These are phyloP conservation scores for Thecophora atra DNA, from an alignment of 2,888 invertebrate genomes.

Conservation along the genomic window DNA sequence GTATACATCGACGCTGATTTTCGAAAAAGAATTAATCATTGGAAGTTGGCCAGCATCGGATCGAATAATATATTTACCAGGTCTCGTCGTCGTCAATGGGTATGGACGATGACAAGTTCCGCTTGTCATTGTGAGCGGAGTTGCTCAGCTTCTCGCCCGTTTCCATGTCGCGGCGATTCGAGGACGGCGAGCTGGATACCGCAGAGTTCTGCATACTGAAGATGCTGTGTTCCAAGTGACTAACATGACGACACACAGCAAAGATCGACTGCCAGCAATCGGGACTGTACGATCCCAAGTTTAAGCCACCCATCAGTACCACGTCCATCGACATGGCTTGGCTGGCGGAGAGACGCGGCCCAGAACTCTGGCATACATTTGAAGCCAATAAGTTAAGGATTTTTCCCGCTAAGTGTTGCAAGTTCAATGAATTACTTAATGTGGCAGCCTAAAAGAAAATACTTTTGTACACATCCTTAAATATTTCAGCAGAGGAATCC, in stretches of 20 bases:
- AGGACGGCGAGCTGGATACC: constrained; percentile 60
- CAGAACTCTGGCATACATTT: constrained; percentile 85
- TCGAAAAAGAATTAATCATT: neutral
- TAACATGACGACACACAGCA: constrained; percentile 91
- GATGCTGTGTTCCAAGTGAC: constrained; percentile 88
- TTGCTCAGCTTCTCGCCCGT: constrained; percentile 60
- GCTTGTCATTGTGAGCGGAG: constrained; percentile 69
- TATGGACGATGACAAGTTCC: constrained; percentile 72
- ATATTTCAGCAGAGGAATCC: constrained; percentile 14
- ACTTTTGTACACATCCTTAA: too few species aligned
- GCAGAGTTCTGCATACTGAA: constrained; percentile 78
- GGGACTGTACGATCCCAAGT: constrained; percentile 89
- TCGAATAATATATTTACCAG: constrained; percentile 69
- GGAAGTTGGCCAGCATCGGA: too few species aligned
- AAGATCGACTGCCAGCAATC: constrained; percentile 98
- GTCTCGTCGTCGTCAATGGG: constrained; percentile 79
- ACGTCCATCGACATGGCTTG: constrained; percentile 94
- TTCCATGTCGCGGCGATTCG: constrained; percentile 61
- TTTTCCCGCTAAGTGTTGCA: constrained; percentile 90
- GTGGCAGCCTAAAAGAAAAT: constrained; percentile 76
- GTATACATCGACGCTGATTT: constrained; percentile 80
- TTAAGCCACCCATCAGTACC: constrained; percentile 84
- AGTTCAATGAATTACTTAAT: constrained; percentile 85
- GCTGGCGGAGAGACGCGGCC: constrained; percentile 82
- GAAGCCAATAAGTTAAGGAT: constrained; percentile 87